Base-by-base conservation (phyloP, 2,888 invertebrate species). In the Atethmia centrago region DNA sequence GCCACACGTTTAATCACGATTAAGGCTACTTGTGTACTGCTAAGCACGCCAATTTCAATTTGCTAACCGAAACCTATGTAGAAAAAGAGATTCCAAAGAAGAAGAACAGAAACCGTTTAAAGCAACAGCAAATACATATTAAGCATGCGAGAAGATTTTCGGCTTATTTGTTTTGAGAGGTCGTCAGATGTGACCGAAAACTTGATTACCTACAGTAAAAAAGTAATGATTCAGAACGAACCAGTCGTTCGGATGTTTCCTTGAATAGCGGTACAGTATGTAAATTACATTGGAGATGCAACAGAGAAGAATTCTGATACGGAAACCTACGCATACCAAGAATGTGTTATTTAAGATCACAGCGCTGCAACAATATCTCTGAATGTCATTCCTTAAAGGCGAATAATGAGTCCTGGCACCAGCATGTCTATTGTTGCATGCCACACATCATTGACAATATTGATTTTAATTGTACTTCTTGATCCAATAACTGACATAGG, bases 221-320 rank as follows among this genome's bases (percentile, higher is more conserved):
- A 92, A 88, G 88, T 92, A 92, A 94, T 93, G 92, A 93, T 93
- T 92, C 92, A 90, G 89, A 88, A 90, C 84, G 88, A 90, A 91
- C 93, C 90, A 89, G 92, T 90, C 91, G 87, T 87, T 84, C 86
- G 77, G 87, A 87, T 90, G 88, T 88, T 92, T 91, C 90, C 92
- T 90, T 91, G 93, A 90, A 93, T 95, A 95, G 94, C 95, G 95
- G 95, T 94, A 94, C 90, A 90, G 89, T 94, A 95, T 95, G 93
- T 92, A 94, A 95, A 95, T 94, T 89, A 88, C 87, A 85, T 85
- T 85, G 85, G 85, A 91, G 92, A 92, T 91, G 91, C 91, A 90
- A 90, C 90, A 90, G 90, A 88, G 82, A 86, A 85, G 89, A 90
- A 90, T 83, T 90, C 85, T 87, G 88, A 88, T 86, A 88, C 83